Base-by-base conservation (phyloP, 2,113 vertebrate genomes). In the Calyptommatus sinebrachiatus region DNA sequence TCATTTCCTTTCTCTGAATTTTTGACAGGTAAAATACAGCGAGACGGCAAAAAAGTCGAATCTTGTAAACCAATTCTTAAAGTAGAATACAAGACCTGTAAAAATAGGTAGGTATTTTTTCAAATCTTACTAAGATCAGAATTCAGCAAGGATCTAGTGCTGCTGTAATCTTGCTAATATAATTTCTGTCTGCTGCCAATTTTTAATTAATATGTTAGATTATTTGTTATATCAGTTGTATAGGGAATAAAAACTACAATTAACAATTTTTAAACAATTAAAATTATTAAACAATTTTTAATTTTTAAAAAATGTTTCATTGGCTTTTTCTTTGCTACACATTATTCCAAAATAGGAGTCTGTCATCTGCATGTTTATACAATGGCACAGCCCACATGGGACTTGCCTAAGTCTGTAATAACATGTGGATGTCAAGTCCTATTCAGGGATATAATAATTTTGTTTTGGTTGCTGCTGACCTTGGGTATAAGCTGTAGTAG, bases 61-160 rank as follows among this genome's bases (percentile, higher is more conserved):
- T 96, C 98, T 0, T 99, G 98, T 93, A 99, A 99, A 92, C 98
- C 98, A 12, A 99, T 99, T 84, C 96, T 99, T 82, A 99, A 99
- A 94, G 98, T 99, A 89, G 98, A 99, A 83, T 98, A 98, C 91
- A 99, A 99, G 91, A 99, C 97, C 28, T 96, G 95, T 89, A 98
- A 96, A 91, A 99, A 85, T 93, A 99, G 97, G 98, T 99, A 91
- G 71, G 89, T 76, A 57, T 84, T 77, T 61, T 80, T 76, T 46
- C 45, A 69, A 29, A 67, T 84, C 71, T 26, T 18, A 81, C 10
- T 3, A 35, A 53, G 28, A 31, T 11, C 7, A 31, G 63, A 57
- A 75, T 7, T 75, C 41, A 31, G 28, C 21, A 63, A 10, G 6
- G 26, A 20, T 28, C 24, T 65, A 14, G 31, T 48, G 26, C n/a